These are phyloP conservation scores for Xiphophorus couchianus DNA, from an alignment of 2,113 vertebrate genomes.

Conservation along the genomic window DNA sequence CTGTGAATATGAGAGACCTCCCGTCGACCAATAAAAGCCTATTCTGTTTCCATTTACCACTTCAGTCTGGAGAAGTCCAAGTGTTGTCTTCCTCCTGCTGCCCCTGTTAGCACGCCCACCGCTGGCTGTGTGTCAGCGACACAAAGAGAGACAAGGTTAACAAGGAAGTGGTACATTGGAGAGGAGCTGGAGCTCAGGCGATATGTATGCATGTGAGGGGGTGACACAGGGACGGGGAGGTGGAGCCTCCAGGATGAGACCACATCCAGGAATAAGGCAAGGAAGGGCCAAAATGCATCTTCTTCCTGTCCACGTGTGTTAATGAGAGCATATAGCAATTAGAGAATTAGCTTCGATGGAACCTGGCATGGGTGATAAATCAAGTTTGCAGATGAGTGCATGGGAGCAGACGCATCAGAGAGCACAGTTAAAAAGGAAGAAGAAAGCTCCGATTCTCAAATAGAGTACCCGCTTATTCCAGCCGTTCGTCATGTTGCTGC, in stretches of 20 bases:
- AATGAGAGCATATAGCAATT: constrained; percentile 9
- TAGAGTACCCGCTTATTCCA: constrained; percentile 42
- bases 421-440: constrained; percentile 26
- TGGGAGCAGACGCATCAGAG: constrained; percentile 38
- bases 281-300: constrained; percentile 63
- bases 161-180: constrained; percentile 12
- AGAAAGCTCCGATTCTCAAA: constrained; percentile 51
- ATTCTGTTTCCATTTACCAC: constrained; percentile 41
- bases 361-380: constrained; percentile 3
- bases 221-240: constrained; percentile 19
- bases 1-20: constrained; percentile 49
- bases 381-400: constrained; percentile 48
- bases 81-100: constrained; percentile 43
- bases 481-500: constrained; percentile 39
- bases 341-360: constrained; percentile 1
- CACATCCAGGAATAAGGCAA: constrained; percentile 35
- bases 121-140: constrained; percentile 66
- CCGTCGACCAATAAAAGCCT: constrained; percentile 49
- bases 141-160: constrained; percentile 67
- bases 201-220: constrained; percentile 38
- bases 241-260: constrained; percentile 9
- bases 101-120: constrained; percentile 63
- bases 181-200: constrained; percentile 32
- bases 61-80: constrained; percentile 46
- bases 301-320: constrained; percentile 45